Percentiles rank a stretch among this genome's conserved stretches.
Conservation (phyloP, 2,888 invertebrate species). For the Campoplex capitator region DNA sequence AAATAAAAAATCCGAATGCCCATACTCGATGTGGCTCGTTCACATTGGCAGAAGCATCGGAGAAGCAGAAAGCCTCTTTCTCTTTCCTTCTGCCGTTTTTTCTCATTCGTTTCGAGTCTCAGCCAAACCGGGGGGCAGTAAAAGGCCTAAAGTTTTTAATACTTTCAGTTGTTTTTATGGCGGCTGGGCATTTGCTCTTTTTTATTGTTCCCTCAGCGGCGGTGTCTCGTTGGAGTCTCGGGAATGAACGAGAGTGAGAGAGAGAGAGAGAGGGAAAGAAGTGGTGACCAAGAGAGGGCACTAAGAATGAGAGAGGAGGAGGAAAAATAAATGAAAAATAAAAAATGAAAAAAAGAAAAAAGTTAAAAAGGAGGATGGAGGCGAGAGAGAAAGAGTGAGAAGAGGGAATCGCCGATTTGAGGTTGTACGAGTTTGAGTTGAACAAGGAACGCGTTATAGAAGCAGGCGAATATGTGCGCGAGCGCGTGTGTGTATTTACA, state of each 20-base stretch:
- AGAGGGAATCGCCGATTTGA: constrained; percentile 61
- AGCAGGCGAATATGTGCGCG: constrained; percentile 44
- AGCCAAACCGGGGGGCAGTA: constrained; percentile 78
- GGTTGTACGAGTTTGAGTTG: constrained; percentile 65
- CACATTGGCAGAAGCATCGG: constrained; percentile 46
- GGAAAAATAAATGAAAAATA: constrained; percentile 18
- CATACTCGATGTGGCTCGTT: constrained; percentile 47
- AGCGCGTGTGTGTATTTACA: constrained; percentile 20
- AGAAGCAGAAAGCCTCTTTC: constrained; percentile 37
- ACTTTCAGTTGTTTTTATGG: constrained; percentile 84
- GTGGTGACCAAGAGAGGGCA: constrained; percentile 43
- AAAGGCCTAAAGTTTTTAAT: constrained; percentile 84
- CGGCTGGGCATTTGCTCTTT: constrained; percentile 80
- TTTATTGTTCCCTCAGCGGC: constrained; percentile 77
- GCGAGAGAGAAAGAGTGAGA: constrained; percentile 68
- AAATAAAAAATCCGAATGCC: constrained; percentile 37
- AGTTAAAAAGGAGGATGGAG: constrained; percentile 61
- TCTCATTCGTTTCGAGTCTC: constrained; percentile 40
- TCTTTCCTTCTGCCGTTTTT: constrained; percentile 43
- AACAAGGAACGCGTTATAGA: constrained; percentile 60
- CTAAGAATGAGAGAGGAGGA: constrained; percentile 34
- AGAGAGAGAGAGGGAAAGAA: constrained; percentile 54
- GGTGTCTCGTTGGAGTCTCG: constrained; percentile 68
- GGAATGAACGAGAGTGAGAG: constrained; percentile 55
- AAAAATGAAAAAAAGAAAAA: neutral